Evolutionary conservation across 2,113 vertebrate genomes (phyloP).

Genomic region (Phoxinus phoxinus): DNA sequence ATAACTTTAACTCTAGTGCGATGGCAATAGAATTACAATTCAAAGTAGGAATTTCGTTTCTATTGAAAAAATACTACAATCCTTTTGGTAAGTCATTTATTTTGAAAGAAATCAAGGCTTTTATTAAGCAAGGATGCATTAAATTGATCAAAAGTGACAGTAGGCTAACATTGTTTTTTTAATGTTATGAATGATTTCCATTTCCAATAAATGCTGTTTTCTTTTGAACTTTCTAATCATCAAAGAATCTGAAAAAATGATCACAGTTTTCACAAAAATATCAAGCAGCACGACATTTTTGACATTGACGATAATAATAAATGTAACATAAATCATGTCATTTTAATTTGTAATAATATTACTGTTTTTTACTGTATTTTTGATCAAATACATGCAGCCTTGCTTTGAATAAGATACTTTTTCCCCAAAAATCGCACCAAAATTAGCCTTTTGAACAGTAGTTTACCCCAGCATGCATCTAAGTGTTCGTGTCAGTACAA

Average conservation of each 20-base stretch:
- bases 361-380: neutral
- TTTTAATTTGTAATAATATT: neutral
- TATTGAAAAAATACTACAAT: neutral
- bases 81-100: neutral
- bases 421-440: neutral
- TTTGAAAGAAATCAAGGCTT: neutral
- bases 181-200: neutral
- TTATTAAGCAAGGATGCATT: neutral
- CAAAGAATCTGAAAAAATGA: too few relatives aligned
- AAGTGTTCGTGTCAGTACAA: neutral
- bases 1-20: slow-evolving; percentile 38
- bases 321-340: neutral
- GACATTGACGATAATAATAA: neutral
- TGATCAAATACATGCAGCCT: neutral
- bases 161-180: neutral
- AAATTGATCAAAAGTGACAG: neutral
- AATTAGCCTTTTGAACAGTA: neutral
- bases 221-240: neutral
- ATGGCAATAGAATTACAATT: slow-evolving; percentile 28
- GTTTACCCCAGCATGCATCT: neutral
- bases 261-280: neutral
- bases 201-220: neutral
- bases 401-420: neutral
- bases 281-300: neutral
- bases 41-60: neutral